Conservation (phyloP, 2,797 vertebrate species). For the Anisognathus igniventris region DNA sequence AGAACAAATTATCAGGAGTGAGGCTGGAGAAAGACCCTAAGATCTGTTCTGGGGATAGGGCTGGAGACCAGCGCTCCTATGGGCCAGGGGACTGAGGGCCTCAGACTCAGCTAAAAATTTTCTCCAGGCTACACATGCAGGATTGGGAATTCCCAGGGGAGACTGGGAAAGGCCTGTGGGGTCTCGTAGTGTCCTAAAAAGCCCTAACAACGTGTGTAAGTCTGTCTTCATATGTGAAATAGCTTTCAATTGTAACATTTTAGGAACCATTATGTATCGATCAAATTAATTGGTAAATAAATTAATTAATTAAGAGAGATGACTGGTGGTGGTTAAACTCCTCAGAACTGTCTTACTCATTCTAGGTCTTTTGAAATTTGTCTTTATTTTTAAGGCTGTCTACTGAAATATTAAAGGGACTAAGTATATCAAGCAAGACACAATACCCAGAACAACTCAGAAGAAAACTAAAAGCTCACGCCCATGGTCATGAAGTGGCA, state of each 20-base stretch:
- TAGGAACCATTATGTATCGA: background rate
- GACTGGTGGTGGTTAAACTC: background rate
- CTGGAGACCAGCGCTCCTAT: background rate
- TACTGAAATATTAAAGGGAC: background rate
- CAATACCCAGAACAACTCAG: background rate
- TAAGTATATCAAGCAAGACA: background rate
- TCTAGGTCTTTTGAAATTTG: background rate
- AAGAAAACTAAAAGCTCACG: background rate
- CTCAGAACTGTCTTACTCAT: background rate
- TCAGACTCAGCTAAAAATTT: background rate
- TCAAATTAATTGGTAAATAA: background rate
- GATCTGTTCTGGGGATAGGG: background rate
- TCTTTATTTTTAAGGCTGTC: background rate
- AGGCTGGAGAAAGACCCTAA: background rate
- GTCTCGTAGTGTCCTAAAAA: background rate
- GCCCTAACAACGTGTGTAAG: background rate
- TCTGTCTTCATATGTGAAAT: background rate
- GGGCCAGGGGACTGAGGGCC: too few species aligned
- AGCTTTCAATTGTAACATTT: background rate
- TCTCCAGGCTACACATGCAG: background rate
- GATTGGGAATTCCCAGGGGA: background rate
- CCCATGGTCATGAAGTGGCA: background rate
- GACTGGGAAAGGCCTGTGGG: background rate
- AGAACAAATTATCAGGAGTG: background rate
- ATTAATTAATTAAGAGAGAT: background rate